Evolutionary conservation across 2,888 invertebrate species (phyloP).

Genomic region (Folsomia manolachei): DNA sequence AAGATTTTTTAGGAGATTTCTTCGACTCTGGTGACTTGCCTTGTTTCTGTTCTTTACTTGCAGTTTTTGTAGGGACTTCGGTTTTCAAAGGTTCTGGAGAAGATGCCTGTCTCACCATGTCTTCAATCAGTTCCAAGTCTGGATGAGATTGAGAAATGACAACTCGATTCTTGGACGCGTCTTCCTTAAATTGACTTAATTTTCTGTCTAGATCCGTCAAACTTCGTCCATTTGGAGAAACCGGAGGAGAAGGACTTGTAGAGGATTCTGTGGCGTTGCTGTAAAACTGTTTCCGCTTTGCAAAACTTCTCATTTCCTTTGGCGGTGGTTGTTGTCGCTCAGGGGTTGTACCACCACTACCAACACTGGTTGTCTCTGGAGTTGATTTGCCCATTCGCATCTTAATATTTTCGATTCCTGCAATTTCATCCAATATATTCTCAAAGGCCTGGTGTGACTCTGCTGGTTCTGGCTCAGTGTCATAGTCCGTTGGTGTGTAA

Average conservation of each 20-base stretch:
- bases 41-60: constrained; percentile 24
- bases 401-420: constrained; percentile 49
- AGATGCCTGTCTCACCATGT: constrained; percentile 39
- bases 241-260: constrained; percentile 32
- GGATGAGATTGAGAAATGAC: constrained; percentile 49
- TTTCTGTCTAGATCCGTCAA: constrained; percentile 43
- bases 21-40: constrained; percentile 20
- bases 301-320: constrained; percentile 44
- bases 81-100: constrained; percentile 25
- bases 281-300: constrained; percentile 48
- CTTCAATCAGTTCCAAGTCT: constrained; percentile 49
- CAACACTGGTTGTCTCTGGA: constrained; percentile 19
- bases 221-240: constrained; percentile 30
- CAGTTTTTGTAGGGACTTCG: not conserved
- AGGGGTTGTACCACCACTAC: not conserved
- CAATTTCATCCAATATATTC: constrained; percentile 50
- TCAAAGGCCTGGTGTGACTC: constrained; percentile 47
- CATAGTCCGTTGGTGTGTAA: constrained; percentile 9
- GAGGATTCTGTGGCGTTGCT: constrained; percentile 18
- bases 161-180: constrained; percentile 41
- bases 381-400: constrained; percentile 40
- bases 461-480: constrained; percentile 27
- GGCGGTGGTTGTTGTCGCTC: constrained; percentile 14
- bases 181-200: constrained; percentile 47
- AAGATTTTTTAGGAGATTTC: constrained; percentile 14